Evolutionary conservation across 2,888 invertebrate genomes (phyloP).

Genomic region (Bruchidius siliquastri): DNA sequence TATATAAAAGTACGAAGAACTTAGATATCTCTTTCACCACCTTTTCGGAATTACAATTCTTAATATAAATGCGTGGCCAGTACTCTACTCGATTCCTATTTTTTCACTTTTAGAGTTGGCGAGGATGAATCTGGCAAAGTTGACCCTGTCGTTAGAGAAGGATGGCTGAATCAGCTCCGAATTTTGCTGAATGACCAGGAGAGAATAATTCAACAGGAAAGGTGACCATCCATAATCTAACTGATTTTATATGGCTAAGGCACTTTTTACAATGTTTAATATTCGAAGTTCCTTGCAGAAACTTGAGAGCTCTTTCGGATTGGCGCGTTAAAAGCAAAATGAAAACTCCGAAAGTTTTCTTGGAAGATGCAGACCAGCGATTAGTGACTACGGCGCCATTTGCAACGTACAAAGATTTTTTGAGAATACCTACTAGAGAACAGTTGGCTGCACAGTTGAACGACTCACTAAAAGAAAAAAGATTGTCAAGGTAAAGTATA

Average conservation of each 20-base stretch:
- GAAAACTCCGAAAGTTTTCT: constrained; percentile 20
- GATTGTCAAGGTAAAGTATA: constrained; percentile 13
- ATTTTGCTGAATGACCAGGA: constrained; percentile 54
- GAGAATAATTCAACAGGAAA: constrained; percentile 56
- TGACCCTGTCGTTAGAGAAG: constrained; percentile 37
- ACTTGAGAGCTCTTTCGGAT: constrained; percentile 48
- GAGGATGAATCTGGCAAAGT: not conserved
- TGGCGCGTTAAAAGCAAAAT: constrained; percentile 50
- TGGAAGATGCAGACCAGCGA: constrained; percentile 4
- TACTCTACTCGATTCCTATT: no score
- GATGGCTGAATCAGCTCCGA: constrained; percentile 55
- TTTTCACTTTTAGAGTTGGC: not conserved
- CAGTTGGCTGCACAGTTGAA: constrained; percentile 36
- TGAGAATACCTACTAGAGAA: constrained; percentile 49
- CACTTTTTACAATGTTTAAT: no score
- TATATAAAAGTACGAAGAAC: no score
- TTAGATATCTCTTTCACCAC: no score
- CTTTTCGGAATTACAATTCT: no score
- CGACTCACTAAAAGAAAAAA: constrained; percentile 22
- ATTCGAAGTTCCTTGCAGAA: constrained; percentile 30
- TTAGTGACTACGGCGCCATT: constrained; percentile 43
- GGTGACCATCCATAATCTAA: constrained; percentile 47
- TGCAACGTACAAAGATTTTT: constrained; percentile 55
- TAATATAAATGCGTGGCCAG: no score
- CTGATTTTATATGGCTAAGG: no score